Percentiles rank a stretch among this genome's conserved stretches.
Conservation (phyloP, 2,888 invertebrate species). For the Melanchra persicariae region DNA sequence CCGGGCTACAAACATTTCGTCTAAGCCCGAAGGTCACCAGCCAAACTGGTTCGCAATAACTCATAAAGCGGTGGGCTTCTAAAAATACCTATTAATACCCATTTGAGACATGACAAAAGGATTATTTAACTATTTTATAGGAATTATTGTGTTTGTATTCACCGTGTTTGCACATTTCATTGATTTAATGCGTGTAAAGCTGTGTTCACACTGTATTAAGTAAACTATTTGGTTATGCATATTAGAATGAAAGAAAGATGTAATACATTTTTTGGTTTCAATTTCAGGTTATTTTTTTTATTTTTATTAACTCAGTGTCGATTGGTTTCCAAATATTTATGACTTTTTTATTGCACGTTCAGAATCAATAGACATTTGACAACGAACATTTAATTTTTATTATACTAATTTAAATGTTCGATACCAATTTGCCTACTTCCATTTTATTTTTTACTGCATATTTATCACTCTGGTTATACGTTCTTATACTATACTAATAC, state of each 20-base stretch:
- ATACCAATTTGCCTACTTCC: slow-evolving; percentile 9
- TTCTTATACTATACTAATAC: neutral
- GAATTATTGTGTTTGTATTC: slow-evolving; percentile 26
- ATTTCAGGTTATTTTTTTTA: neutral
- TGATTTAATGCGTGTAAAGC: slow-evolving; percentile 42
- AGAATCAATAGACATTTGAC: slow-evolving; percentile 30
- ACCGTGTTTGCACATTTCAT: slow-evolving; percentile 42
- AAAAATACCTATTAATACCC: slow-evolving; percentile 59
- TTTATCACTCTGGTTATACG: slow-evolving; percentile 10
- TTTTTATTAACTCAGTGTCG: neutral
- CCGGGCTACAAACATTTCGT: slow-evolving; percentile 56
- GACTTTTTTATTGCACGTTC: slow-evolving; percentile 38
- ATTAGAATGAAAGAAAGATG: neutral
- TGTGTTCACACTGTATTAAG: slow-evolving; percentile 30
- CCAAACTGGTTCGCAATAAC: slow-evolving; percentile 58
- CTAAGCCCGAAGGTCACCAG: slow-evolving; percentile 57
- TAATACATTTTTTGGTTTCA: neutral
- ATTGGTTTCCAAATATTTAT: slow-evolving; percentile 18
- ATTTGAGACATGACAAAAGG: slow-evolving; percentile 49
- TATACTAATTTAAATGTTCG: slow-evolving; percentile 40
- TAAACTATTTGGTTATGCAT: neutral
- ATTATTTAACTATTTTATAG: slow-evolving; percentile 36
- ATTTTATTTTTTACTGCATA: slow-evolving; percentile 18
- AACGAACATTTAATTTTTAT: slow-evolving; percentile 12
- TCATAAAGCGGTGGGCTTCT: slow-evolving; percentile 53